phyloP scores from a whole-genome alignment of 2,888 invertebrate species.

The Ypsolopha scabrella region DNA sequence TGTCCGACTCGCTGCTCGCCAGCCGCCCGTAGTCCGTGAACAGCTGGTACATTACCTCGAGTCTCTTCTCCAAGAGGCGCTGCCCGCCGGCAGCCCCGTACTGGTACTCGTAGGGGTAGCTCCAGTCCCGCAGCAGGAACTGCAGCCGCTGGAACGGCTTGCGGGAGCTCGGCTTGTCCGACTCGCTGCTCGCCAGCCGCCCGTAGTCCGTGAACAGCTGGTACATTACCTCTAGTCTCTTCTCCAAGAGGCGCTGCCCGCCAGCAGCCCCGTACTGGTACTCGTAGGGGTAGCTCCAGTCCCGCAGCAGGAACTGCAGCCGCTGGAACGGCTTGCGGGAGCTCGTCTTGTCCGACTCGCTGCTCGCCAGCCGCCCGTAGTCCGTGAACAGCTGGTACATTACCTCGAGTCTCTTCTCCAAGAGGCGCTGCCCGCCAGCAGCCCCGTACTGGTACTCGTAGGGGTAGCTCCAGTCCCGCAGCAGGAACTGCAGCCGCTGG shows the following conservation, averaged over 20 bases:
- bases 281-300: constrained; percentile 99
- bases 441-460: constrained; percentile 94
- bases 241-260: constrained; percentile 85
- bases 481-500: constrained; percentile 44
- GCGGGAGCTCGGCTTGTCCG: too few relatives aligned
- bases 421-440: constrained; percentile 86
- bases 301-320: constrained; percentile 89
- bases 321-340: constrained; percentile 76
- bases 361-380: too few relatives aligned
- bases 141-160: too few relatives aligned
- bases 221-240: constrained; percentile 79
- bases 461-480: constrained; percentile 97
- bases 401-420: constrained; percentile 87
- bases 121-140: constrained; percentile 91
- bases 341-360: too few relatives aligned
- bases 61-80: constrained; percentile 83
- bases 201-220: too few relatives aligned
- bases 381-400: too few relatives aligned
- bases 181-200: too few relatives aligned
- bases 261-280: constrained; percentile 89
- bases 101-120: constrained; percentile 93
- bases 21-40: too few relatives aligned
- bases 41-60: constrained; percentile 77
- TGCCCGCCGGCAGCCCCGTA: constrained; percentile 93
- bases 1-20: too few relatives aligned